These are phyloP conservation scores for Drosophila arizonae DNA, from an alignment of 1,140 invertebrate genomes.

Conservation along the genomic window DNA sequence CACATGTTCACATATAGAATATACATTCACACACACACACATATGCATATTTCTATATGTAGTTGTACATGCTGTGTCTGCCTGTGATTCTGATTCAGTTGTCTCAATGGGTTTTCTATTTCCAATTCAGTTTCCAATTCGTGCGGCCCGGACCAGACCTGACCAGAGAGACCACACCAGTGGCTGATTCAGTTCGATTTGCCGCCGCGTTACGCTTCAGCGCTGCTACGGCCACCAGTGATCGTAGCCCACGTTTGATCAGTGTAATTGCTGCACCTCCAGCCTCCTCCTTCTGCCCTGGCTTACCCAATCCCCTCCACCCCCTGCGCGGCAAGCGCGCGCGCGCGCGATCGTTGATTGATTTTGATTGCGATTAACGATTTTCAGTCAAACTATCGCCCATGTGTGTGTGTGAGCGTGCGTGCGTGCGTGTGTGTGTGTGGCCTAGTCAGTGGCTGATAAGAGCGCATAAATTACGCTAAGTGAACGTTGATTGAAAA, in stretches of 20 bases:
- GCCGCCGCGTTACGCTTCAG: conserved; percentile 32
- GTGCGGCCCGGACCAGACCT: conserved; percentile 35
- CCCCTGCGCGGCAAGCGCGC: too few relatives aligned
- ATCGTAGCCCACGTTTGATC: conserved; percentile 7
- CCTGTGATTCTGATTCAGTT: conserved; percentile 28
- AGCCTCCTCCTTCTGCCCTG: too few relatives aligned
- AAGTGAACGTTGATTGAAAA: conserved; percentile 55
- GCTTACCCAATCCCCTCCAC: neutral
- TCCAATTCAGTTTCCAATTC: conserved; percentile 58
- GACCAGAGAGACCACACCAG: conserved; percentile 2
- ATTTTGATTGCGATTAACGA: conserved; percentile 29
- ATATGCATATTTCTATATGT: neutral
- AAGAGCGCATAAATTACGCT: conserved; percentile 59
- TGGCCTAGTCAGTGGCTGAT: conserved; percentile 48
- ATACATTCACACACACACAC: neutral
- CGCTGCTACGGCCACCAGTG: conserved; percentile 1
- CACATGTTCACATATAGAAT: conserved; percentile 6
- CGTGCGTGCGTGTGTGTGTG: conserved; percentile 8
- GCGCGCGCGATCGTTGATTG: conserved; percentile 18
- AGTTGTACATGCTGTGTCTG: conserved; percentile 9
- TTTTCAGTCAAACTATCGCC: conserved; percentile 14
- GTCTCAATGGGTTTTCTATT: conserved; percentile 66
- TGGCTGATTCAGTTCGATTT: conserved; percentile 29
- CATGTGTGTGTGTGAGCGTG: conserved; percentile 6
- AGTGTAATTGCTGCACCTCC: neutral